phyloP scores from a whole-genome alignment of 2,113 vertebrate genomes.

The Pionites leucogaster region DNA sequence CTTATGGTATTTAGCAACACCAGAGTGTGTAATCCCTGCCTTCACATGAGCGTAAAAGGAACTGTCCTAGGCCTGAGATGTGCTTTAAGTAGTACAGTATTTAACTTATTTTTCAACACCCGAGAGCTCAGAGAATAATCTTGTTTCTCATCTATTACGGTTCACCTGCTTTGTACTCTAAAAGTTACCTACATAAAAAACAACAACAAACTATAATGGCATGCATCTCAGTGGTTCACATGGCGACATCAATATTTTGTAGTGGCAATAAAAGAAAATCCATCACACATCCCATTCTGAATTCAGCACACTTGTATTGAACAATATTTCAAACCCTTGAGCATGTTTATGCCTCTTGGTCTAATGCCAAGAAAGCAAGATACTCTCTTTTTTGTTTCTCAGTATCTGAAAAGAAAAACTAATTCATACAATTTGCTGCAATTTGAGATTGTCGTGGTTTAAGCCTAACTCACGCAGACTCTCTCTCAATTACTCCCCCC shows the following conservation, averaged over 20 bases:
- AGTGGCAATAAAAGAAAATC: neutral
- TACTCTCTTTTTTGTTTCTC: neutral
- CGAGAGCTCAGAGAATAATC: neutral
- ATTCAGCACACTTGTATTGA: neutral
- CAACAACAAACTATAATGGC: neutral
- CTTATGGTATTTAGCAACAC: neutral
- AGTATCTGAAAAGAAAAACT: neutral
- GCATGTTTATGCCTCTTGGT: neutral
- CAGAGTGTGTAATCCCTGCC: neutral
- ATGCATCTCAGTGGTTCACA: neutral
- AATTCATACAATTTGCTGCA: neutral
- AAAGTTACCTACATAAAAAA: neutral
- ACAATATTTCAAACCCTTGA: neutral
- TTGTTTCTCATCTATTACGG: neutral
- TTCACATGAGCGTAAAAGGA: neutral
- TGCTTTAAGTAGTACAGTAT: neutral
- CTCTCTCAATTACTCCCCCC: too few relatives aligned
- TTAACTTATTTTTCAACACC: neutral
- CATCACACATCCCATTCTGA: neutral
- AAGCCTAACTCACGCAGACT: too few relatives aligned
- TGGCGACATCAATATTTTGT: neutral
- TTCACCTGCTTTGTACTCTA: neutral
- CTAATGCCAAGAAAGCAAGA: neutral
- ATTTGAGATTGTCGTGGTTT: neutral
- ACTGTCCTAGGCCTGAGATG: neutral